These are phyloP conservation scores for Disparrhopalites patrizii DNA, from an alignment of 2,888 invertebrate species.

Conservation along the genomic window DNA sequence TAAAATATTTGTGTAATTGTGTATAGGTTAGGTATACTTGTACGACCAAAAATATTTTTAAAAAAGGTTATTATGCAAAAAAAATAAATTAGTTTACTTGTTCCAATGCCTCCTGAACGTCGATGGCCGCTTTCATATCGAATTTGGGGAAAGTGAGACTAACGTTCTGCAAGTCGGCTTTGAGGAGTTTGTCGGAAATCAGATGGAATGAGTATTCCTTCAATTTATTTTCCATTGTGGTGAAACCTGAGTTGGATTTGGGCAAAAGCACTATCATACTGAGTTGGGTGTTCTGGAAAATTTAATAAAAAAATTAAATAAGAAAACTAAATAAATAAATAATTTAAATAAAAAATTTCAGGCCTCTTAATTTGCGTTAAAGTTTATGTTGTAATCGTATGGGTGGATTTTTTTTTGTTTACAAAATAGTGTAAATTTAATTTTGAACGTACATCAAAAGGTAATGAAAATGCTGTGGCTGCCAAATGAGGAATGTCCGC, in stretches of 20 bases:
- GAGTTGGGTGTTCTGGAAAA: conserved; percentile 24
- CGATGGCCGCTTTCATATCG: conserved; percentile 68
- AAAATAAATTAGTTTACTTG: conserved; percentile 63
- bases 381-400: background rate
- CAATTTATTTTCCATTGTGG: conserved; percentile 30
- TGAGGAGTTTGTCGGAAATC: conserved; percentile 49
- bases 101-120: conserved; percentile 59
- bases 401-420: background rate
- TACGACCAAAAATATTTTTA: too few relatives aligned
- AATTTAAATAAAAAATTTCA: background rate
- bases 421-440: background rate
- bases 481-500: conserved; percentile 13
- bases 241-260: conserved; percentile 33
- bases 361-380: background rate
- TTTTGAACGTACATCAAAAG: conserved; percentile 9
- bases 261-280: conserved; percentile 39
- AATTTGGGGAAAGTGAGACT: conserved; percentile 70
- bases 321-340: background rate
- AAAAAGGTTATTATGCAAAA: too few relatives aligned
- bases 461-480: conserved; percentile 17
- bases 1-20: too few relatives aligned
- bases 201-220: conserved; percentile 54
- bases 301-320: background rate
- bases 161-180: conserved; percentile 57
- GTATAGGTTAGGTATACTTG: too few relatives aligned